Evolutionary conservation across 2,888 invertebrate species (phyloP), one percentile per base, ranked within the genome.

Genomic region (Leptura quadrifasciata): DNA sequence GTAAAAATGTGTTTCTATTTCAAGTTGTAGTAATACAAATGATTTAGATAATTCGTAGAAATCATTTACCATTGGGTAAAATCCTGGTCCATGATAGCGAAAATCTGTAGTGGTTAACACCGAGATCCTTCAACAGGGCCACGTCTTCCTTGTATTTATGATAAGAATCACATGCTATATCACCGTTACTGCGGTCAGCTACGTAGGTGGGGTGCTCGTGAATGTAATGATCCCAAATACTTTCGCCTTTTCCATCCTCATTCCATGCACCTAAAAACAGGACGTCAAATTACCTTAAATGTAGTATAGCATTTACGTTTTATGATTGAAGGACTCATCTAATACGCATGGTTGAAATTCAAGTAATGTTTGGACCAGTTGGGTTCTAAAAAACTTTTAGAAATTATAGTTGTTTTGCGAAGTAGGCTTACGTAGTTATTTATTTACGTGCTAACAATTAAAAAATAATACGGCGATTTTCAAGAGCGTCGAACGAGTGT

Each of bases 131-230:
- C 74, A 94, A 83, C 58, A 93, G 85, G 24, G 87, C 84, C 0
- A 94, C 91, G 81, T 95, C 95, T 57, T 92, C 91, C 81, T 90
- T 90, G 86, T 91, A 92, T 82, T 89, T 91, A 87, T 94, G 92
- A 86, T 94, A 94, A 24, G 94, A 93, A 86, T 94, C 93, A 72
- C 92, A 92, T 0, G 94, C 92, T 0, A 93, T 88, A 83, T 94
- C 93, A 0, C 91, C 94, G 74, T 91, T 94, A 0, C 91, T 89
- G 2, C 90, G 87, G 79, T 93, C 91, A 79, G 85, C 87, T 8
- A 94, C 90, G 61, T 79, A 78, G 17, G 87, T 85, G 3, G 89
- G 88, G 78, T 87, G 88, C 0, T 85, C 88, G 76, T 92, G 93
- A 1, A 86, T 85, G 47, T 86, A 87, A 6, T 85, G 84, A 82